Base-by-base conservation (phyloP, 1,140 invertebrate genomes). In the Drosophila busckii region DNA sequence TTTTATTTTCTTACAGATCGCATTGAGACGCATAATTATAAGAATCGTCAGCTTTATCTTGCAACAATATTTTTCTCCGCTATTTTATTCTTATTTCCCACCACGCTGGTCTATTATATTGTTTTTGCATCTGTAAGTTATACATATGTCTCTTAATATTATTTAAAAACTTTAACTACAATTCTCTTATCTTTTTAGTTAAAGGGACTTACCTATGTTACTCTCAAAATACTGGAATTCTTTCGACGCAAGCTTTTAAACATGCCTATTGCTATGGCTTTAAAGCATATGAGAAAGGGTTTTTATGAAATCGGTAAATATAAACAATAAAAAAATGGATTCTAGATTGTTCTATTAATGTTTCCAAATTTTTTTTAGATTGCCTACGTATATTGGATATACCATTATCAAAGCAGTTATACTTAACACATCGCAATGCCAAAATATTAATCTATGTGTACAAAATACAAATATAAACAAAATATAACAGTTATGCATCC, bases 241-340 rank as follows among this genome's bases (percentile, higher is more conserved):
- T 65, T 69, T 12, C 70, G 78, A 9, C 40, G 67, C 16, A 54
- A 69, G 16, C 63, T 89, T 19, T 75, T 90, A 26, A 70, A 86
- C 16, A 55, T 89, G 32, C 88, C 88, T 13, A 88, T 89, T 71
- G 88, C 88, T 16, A 68, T 83, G 29, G 59, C 66, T 80, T 31
- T 87, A 0, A 82, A 80, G n/a, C 73, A 62, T 41, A 17, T 67
- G 4, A 62, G 26, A 15, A 68, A 59, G 12, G 42, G 65, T 31
- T 66, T 59, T 15, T 16, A 60, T 42, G 75, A 73, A 28, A 69
- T 80, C 13, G 73, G 73, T 82, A 60, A 37, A 16, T 9, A 1
- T 10, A 13, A 12, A 1, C 10, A n/a, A 4, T 0, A 5, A 29
- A 29, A 3, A 4, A 0, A 20, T 19, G 10, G 4, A 26, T 8